Base-by-base conservation (phyloP, 2,888 invertebrate genomes). In the Lordiphosa andalusiaca region DNA sequence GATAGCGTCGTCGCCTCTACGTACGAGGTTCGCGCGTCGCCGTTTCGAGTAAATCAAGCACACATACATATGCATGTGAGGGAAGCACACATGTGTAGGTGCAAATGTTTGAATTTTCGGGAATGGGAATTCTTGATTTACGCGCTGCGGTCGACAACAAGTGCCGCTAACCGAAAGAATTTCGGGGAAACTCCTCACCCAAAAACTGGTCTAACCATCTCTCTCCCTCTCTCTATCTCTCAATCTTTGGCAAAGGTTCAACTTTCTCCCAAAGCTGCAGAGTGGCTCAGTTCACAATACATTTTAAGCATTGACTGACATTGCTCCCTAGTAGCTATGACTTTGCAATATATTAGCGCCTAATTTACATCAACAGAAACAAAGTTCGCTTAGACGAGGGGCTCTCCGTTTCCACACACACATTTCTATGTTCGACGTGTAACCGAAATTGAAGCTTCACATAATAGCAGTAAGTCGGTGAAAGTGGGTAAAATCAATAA, bases 401-500 rank as follows among this genome's bases (percentile, higher is more conserved):
- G 52, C 30, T 13, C 41, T 13, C 30, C 25, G 42, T 23, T 47
- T 60, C 56, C 69, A 73, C 30, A 30, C 30, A 73, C 60, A 68
- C 59, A 65, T 69, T 47, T 62, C 38, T 48, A 38, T 44, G 13
- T 21, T 23, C 36, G 51, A 13, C 36, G 25, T 19, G 46, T 46
- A 10, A 38, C 51, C 51, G 10, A 44, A 41, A 23, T 53, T 39
- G 41, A 19, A 44, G 41, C 37, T 41, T 19, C 21, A 39, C 39
- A 12, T 46, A 23, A 37, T 33, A 57, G 36, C 54, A 48, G 47
- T 54, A 54, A 55, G 47, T 41, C 53, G 78, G 85, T 70, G 84
- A 84, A 84, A 86, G 86, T 73, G 85, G 69, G 78, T 64, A 85
- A 86, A 84, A 84, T 84, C 84, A 86, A 86, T 84, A 86, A 50